Evolutionary conservation across 2,888 invertebrate species (phyloP).

Genomic region (Athrips mouffetella): DNA sequence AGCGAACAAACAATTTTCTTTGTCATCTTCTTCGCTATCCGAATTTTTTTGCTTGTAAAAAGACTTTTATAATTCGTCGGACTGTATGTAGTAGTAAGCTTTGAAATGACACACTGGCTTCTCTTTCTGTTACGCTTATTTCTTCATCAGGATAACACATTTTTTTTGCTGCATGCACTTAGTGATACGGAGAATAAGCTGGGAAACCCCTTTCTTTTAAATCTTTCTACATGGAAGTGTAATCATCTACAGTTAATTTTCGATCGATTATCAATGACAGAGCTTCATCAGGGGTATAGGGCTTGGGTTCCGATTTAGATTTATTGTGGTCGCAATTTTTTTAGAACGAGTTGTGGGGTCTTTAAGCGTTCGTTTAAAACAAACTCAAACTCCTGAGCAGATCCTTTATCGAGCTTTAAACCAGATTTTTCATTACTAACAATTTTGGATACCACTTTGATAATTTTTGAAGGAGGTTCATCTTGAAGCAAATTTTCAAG

Average conservation of each 20-base stretch:
- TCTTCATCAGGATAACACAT: neutral
- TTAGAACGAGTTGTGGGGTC: neutral
- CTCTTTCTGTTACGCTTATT: neutral
- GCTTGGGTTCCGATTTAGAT: neutral
- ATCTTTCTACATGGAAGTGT: neutral
- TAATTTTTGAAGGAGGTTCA: neutral
- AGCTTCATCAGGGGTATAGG: neutral
- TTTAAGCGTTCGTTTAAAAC: neutral
- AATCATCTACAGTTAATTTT: neutral
- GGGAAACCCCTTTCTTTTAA: neutral
- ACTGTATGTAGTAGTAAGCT: neutral
- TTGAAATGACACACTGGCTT: neutral
- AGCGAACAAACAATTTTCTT: slow-evolving; percentile 4
- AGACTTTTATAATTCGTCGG: neutral
- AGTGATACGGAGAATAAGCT: neutral
- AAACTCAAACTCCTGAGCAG: neutral
- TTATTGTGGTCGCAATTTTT: neutral
- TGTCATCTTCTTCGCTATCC: neutral
- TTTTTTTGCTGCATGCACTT: neutral
- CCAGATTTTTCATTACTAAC: neutral
- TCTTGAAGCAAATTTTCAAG: neutral
- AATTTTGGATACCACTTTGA: neutral
- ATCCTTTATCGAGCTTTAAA: neutral
- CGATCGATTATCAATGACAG: neutral
- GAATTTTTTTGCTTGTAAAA: slow-evolving; percentile 11